These are phyloP conservation scores for Alentia gelatinosa DNA, from an alignment of 2,888 invertebrate species.

Conservation along the genomic window DNA sequence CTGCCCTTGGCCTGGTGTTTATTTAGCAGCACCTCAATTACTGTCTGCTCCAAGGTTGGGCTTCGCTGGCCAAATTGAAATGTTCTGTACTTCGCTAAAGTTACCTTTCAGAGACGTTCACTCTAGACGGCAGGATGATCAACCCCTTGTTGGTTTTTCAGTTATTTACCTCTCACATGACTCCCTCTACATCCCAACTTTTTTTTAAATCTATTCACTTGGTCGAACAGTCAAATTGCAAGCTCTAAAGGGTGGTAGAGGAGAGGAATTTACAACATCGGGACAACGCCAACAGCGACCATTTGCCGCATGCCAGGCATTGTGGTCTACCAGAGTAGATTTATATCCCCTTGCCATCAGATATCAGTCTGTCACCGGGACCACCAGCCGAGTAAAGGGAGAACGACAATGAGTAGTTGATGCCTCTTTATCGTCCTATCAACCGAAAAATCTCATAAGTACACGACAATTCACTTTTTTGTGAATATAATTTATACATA, in stretches of 20 bases:
- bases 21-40: constrained; percentile 26
- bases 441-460: background rate
- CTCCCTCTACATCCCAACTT: too few relatives aligned
- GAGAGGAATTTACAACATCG: constrained; percentile 15
- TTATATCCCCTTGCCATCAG: background rate
- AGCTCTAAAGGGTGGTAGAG: background rate
- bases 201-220: too few relatives aligned
- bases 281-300: background rate
- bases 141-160: background rate
- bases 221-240: background rate
- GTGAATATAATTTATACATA: too few relatives aligned
- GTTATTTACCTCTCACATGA: background rate
- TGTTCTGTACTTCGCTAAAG: background rate
- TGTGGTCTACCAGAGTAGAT: background rate
- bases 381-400: background rate
- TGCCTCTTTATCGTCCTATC: background rate
- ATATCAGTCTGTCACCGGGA: background rate
- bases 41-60: background rate
- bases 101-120: background rate
- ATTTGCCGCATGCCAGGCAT: background rate
- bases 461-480: too few relatives aligned
- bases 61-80: background rate
- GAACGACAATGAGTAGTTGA: background rate
- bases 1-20: constrained; percentile 3
- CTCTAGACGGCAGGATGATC: background rate